These are phyloP conservation scores for Xenus cinereus DNA, from an alignment of 2,113 vertebrate genomes.

Conservation along the genomic window DNA sequence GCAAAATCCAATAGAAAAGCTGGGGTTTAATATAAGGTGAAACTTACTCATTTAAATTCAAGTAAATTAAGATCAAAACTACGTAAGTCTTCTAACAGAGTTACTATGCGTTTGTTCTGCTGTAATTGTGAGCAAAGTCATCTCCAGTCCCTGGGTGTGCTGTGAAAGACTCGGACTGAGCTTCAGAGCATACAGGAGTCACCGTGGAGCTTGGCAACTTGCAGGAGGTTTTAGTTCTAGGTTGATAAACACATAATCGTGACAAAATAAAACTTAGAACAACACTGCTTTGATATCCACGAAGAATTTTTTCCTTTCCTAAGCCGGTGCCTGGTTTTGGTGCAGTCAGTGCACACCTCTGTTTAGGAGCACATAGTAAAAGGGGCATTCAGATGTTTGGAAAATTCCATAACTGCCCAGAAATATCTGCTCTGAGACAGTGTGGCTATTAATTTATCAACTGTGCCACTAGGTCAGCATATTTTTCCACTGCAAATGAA, in stretches of 20 bases:
- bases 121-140: not conserved
- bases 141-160: not conserved
- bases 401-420: conserved; percentile 7
- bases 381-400: not conserved
- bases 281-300: not conserved
- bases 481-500: not conserved
- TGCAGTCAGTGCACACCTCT: not conserved
- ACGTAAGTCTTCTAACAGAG: not conserved
- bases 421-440: not conserved
- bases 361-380: not conserved
- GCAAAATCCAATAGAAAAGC: not conserved
- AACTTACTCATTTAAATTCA: not conserved
- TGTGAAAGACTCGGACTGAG: not conserved
- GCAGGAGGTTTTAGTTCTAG: not conserved
- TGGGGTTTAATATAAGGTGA: not conserved
- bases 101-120: not conserved
- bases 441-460: not conserved
- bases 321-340: not conserved
- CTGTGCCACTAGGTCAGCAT: not conserved
- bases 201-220: not conserved
- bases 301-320: not conserved
- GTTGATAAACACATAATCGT: not conserved
- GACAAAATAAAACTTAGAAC: not conserved
- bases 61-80: not conserved
- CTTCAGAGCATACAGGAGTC: not conserved